Base-by-base conservation (phyloP, 2,888 invertebrate species). In the Troides aeacus region DNA sequence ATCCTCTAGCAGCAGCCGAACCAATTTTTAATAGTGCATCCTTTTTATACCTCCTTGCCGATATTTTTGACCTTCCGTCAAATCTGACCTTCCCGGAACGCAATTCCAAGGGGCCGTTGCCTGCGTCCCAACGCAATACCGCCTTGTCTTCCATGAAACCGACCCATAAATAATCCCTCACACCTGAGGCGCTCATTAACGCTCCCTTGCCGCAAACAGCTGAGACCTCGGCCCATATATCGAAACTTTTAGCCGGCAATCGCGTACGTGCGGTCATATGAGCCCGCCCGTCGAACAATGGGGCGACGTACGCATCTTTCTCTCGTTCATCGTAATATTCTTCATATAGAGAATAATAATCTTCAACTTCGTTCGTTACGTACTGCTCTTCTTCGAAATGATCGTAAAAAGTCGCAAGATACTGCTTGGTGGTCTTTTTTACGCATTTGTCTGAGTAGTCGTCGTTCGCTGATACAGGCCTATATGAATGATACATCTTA, bases 141-240 rank as follows among this genome's bases (percentile, higher is more conserved):
- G 84, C 89, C 74, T 83, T 87, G 60, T 87, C 84, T 65, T 87
- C 84, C 23, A 87, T 80, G 72, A 92, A 85, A 58, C 92, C 92
- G 64, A 92, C 83, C 92, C 91, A 92, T 73, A 92, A 83, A 81
- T 92, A 89, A 82, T 92, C 92, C 79, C 87, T 87, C 42, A 78
- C 81, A 58, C 92, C 92, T 42, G 87, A 84, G 71, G 89, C 87
- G 75, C 87, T 90, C 64, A 92, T 73, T 72, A 92, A 78, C 57
- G 90, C 83, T 15, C 92, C 92, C 71, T 83, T 81, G 5, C 85
- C 87, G 72, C 92, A 92, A 58, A 89, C 89, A 12, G 88, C 81
- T 6, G 91, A 87, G 39, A 92, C 88, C 75, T 92, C 92, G 17
- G 90, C 91, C 90, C 89, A 90, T 75, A 92, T 88, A 76, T 92